Base-by-base conservation (phyloP, 2,888 invertebrate species). In the Heliconius erato region DNA sequence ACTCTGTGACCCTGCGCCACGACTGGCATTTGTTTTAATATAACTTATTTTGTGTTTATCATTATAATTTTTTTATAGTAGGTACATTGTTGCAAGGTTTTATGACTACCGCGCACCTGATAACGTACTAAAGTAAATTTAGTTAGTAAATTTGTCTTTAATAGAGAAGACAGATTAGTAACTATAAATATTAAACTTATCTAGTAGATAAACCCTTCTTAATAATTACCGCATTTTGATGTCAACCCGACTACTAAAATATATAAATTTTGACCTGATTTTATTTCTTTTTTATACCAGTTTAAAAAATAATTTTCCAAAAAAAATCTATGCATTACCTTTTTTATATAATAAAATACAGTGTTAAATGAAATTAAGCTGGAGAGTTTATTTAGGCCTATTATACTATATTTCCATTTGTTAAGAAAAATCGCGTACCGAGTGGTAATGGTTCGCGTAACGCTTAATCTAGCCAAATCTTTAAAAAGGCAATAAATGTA, bases 131-230 rank as follows among this genome's bases (percentile, higher is more conserved):
- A 78, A 78, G 67, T 68, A 44, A 68, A 78, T 76, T 76, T 76
- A 65, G 35, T 78, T 67, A 84, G 84, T 82, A 84, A 87, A 86
- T 86, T 86, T 86, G 79, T 84, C 85, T 83, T 87, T 79, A 54
- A 49, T 26, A 77, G 19, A 79, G 83, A 88, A 88, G 89, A 89
- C 85, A 85, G 88, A 89, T 89, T 85, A 86, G 83, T 72, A 82
- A 85, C 80, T 80, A 85, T 85, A 83, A 85, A 82, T 83, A 79
- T 80, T 79, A 79, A 82, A 71, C 67, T 82, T 79, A 81, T 82
- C 80, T 79, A 28, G 54, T 77, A 69, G 79, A 80, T 79, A 71
- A 78, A 78, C 65, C 65, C 74, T 72, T 72, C 49, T 72, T 79
- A 79, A 49, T 59, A 68, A 54, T 69, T 65, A 65, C 65, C 49